These are phyloP conservation scores for Darevskia nairensis DNA, from an alignment of 2,797 vertebrate species.

Conservation along the genomic window DNA sequence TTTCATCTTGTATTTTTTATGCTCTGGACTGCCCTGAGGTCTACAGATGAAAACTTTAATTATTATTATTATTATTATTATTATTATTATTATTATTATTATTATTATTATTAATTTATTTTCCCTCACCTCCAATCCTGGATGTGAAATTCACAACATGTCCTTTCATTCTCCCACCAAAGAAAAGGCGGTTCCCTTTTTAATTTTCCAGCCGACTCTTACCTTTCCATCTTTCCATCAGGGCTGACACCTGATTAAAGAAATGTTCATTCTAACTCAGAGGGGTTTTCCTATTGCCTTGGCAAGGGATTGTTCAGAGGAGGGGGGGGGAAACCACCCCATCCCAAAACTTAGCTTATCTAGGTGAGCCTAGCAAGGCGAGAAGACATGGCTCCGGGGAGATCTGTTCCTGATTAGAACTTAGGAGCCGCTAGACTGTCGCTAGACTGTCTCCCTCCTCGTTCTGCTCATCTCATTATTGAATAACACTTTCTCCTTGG, in stretches of 20 bases:
- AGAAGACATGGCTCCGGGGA: constrained; percentile 47
- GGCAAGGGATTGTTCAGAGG: not conserved
- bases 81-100: too few relatives aligned
- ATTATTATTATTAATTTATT: too few relatives aligned
- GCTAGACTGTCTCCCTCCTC: constrained; percentile 25
- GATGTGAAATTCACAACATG: not conserved
- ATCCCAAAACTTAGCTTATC: constrained; percentile 26
- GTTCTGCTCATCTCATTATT: constrained; percentile 54
- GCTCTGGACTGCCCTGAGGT: too few relatives aligned
- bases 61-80: too few relatives aligned
- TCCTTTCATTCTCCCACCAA: not conserved
- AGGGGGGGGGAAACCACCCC: not conserved
- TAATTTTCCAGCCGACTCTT: not conserved
- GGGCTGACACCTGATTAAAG: not conserved
- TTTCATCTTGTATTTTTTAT: too few relatives aligned
- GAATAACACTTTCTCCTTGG: constrained; percentile 49
- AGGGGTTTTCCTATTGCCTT: not conserved
- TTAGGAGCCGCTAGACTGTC: constrained; percentile 18
- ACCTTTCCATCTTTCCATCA: not conserved
- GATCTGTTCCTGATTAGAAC: constrained; percentile 11
- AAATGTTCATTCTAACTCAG: not conserved
- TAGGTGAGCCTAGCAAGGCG: not conserved
- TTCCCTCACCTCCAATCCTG: not conserved
- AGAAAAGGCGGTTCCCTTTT: not conserved
- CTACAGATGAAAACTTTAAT: too few relatives aligned